Evolutionary conservation across 1,140 invertebrate genomes (phyloP).

Genomic region (Myzus persicae): DNA sequence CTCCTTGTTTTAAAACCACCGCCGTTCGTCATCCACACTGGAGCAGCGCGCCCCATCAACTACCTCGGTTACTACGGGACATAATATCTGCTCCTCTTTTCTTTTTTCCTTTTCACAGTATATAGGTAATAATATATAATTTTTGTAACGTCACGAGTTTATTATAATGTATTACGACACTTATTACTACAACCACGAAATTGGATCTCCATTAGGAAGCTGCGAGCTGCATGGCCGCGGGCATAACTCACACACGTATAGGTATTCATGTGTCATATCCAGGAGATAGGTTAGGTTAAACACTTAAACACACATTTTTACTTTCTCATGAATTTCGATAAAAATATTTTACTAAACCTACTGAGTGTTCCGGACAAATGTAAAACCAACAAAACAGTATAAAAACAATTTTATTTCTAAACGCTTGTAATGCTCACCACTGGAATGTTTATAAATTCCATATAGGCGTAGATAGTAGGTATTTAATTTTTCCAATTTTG

Average conservation of each 20-base stretch:
- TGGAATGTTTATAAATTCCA: not conserved
- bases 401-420: not conserved
- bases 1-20: slow-evolving; percentile 1
- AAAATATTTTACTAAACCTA: not conserved
- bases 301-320: not conserved
- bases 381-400: not conserved
- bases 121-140: not conserved
- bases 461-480: not conserved
- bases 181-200: not conserved
- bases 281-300: too few species aligned
- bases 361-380: not conserved
- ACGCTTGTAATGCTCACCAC: not conserved
- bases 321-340: not conserved
- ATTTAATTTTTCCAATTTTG: not conserved
- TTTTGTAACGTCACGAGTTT: slow-evolving; percentile 2
- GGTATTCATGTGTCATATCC: not conserved
- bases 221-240: not conserved
- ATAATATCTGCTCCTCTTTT: not conserved
- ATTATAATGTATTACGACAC: not conserved
- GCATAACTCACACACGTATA: not conserved
- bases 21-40: not conserved
- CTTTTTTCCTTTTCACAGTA: not conserved
- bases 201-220: not conserved
- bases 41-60: not conserved
- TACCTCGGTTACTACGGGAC: not conserved